Evolutionary conservation across 2,797 vertebrate genomes (phyloP).

Genomic region (Mastacembelus armatus): DNA sequence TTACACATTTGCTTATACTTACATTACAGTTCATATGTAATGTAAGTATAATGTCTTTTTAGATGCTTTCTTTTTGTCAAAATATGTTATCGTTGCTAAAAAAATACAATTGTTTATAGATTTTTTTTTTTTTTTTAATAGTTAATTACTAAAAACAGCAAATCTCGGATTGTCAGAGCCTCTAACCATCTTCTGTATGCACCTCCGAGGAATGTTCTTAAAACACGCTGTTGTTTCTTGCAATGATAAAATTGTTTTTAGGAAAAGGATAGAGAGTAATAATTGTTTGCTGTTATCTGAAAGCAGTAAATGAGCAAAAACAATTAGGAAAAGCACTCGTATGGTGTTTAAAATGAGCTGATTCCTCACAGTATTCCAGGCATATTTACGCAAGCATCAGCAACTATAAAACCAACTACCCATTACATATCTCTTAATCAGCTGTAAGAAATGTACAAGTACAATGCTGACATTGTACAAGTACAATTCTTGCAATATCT

Average conservation of each 20-base stretch:
- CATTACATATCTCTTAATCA: slow-evolving; percentile 29
- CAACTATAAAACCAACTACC: slow-evolving; percentile 42
- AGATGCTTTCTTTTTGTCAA: not conserved
- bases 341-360: slow-evolving; percentile 21
- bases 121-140: not conserved
- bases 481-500: slow-evolving; percentile 39
- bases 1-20: slow-evolving; percentile 6
- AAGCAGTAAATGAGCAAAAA: slow-evolving; percentile 16
- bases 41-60: not conserved
- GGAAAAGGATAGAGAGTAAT: not conserved
- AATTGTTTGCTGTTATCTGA: slow-evolving; percentile 7
- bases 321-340: slow-evolving; percentile 30
- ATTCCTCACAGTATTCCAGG: slow-evolving; percentile 6
- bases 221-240: not conserved
- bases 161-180: not conserved
- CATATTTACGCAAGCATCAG: slow-evolving; percentile 32
- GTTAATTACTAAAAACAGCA: slow-evolving; percentile 8
- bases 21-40: not conserved
- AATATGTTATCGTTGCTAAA: not conserved
- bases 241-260: not conserved
- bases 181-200: not conserved
- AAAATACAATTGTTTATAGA: not conserved
- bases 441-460: slow-evolving; percentile 40
- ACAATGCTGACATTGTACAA: slow-evolving; percentile 36
- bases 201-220: not conserved